Evolutionary conservation across 23 tunicate genomes (phyloP).

Genomic region (Oikopleura vanhoeffeni): DNA sequence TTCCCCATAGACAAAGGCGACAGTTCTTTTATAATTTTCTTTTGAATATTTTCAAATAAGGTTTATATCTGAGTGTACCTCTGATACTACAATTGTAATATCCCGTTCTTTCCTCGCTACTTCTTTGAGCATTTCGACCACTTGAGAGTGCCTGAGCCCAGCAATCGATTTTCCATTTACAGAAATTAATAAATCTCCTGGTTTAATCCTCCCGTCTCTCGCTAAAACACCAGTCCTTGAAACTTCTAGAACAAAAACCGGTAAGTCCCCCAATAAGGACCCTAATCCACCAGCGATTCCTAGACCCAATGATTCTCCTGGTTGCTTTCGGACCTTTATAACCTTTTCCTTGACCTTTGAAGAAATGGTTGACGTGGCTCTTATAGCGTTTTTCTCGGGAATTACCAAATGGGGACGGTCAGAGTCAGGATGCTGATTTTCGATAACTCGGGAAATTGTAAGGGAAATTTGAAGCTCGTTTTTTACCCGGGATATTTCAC

Average conservation of each 20-base stretch:
- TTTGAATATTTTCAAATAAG: background rate
- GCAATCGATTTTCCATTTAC: constrained; percentile 25
- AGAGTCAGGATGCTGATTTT: background rate
- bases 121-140: background rate
- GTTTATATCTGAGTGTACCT: background rate
- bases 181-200: constrained; percentile 41
- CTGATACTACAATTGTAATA: background rate
- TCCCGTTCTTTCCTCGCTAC: background rate
- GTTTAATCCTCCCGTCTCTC: constrained; percentile 36
- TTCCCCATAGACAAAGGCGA: no score
- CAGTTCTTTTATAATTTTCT: no score
- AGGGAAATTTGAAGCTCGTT: background rate
- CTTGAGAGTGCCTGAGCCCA: background rate
- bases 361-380: background rate
- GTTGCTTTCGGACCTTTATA: constrained; percentile 27
- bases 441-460: background rate
- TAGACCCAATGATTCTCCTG: constrained; percentile 53
- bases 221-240: constrained; percentile 38
- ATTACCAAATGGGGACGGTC: background rate
- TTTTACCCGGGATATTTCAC: constrained; percentile 22
- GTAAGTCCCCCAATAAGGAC: constrained; percentile 33
- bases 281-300: constrained; percentile 56
- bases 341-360: constrained; percentile 12
- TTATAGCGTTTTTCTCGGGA: background rate
- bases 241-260: constrained; percentile 63